These are phyloP conservation scores for Tichodroma muraria DNA, from an alignment of 2,113 vertebrate species.

Conservation along the genomic window DNA sequence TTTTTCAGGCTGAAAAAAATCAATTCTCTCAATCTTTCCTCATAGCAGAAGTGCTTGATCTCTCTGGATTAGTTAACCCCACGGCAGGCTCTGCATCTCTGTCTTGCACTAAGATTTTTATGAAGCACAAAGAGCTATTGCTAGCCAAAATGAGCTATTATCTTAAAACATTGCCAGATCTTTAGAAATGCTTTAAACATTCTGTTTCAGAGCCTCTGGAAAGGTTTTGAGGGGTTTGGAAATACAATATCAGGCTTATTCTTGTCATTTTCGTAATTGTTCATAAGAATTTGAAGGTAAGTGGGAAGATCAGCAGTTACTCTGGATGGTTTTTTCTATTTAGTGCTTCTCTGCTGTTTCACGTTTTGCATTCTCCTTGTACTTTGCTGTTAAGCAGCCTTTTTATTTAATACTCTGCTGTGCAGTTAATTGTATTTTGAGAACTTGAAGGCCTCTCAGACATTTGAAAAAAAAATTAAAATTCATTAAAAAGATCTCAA, in stretches of 20 bases:
- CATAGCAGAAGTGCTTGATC: neutral
- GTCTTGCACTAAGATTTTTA: neutral
- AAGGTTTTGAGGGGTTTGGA: neutral
- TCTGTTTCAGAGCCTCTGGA: neutral
- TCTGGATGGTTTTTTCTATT: neutral
- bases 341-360: neutral
- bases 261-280: neutral
- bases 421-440: neutral
- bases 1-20: neutral
- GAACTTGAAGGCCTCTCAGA: neutral
- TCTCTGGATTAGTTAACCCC: neutral
- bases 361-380: neutral
- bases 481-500: neutral
- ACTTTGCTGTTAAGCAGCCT: neutral
- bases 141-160: neutral
- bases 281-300: neutral
- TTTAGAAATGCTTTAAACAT: neutral
- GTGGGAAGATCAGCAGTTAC: neutral
- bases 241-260: neutral
- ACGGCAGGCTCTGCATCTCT: neutral
- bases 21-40: neutral
- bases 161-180: neutral
- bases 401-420: neutral
- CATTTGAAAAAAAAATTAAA: neutral
- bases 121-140: fast-evolving